Conservation (phyloP, 2,113 vertebrate genomes). For the Thryonomys swinderianus region DNA sequence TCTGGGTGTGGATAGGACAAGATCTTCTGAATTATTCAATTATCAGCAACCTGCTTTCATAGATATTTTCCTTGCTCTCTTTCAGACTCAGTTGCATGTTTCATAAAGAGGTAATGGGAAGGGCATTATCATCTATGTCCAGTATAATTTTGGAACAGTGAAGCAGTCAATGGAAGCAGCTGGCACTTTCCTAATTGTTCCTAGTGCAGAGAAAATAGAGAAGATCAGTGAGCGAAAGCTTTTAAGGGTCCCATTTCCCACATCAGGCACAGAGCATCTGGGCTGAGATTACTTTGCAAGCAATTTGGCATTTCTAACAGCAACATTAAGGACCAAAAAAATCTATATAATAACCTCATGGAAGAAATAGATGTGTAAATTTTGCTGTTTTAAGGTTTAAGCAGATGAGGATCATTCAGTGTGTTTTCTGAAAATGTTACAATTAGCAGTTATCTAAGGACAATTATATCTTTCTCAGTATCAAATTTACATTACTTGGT, state of each 20-base stretch:
- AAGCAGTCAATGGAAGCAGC: constrained; percentile 34
- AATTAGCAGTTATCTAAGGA: background rate
- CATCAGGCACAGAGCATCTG: constrained; percentile 44
- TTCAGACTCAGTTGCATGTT: background rate
- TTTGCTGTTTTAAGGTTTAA: constrained; percentile 8
- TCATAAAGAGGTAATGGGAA: constrained; percentile 47
- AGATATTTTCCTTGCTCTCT: background rate
- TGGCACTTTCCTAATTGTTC: constrained; percentile 50
- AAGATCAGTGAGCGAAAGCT: background rate
- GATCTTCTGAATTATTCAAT: constrained; percentile 48
- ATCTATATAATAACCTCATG: constrained; percentile 14
- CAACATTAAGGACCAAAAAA: constrained; percentile 24
- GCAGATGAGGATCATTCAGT: background rate
- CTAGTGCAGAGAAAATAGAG: constrained; percentile 2
- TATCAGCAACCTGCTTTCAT: background rate
- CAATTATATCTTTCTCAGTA: constrained; percentile 23
- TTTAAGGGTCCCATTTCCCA: constrained; percentile 54
- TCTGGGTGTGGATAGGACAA: background rate
- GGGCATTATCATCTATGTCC: constrained; percentile 22
- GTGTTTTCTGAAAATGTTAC: background rate
- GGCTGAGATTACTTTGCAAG: constrained; percentile 55
- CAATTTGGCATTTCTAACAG: constrained; percentile 34
- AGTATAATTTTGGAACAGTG: constrained; percentile 40
- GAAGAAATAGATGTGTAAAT: background rate
- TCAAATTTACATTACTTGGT: background rate